Conservation (phyloP, 2,113 vertebrate species). For the Cyanoderma ruficeps region DNA sequence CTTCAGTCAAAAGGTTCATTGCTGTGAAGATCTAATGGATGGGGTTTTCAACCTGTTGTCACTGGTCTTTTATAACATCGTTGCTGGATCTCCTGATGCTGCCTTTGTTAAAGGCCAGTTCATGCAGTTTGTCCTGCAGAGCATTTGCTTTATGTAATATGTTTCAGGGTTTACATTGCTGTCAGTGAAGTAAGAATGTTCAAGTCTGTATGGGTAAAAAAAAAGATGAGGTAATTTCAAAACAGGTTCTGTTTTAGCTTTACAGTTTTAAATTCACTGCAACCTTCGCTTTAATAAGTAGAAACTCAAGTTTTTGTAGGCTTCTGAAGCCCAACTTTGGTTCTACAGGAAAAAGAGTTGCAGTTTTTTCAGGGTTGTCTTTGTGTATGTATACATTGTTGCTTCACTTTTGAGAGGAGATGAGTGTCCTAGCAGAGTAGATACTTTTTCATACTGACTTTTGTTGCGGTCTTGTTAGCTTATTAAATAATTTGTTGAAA, state of each 20-base stretch:
- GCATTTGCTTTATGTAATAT: neutral
- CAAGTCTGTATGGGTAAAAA: neutral
- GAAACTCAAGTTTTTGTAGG: neutral
- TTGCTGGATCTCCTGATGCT: slow-evolving; percentile 9
- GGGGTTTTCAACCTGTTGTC: slow-evolving; percentile 37
- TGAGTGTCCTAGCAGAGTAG: neutral
- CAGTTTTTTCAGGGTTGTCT: neutral
- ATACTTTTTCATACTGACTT: neutral
- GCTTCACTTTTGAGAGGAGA: neutral
- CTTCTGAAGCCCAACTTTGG: neutral
- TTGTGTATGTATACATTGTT: neutral
- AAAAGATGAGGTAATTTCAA: neutral
- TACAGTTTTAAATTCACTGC: neutral
- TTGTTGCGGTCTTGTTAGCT: neutral
- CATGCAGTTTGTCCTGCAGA: neutral
- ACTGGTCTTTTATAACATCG: neutral
- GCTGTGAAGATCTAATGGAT: neutral
- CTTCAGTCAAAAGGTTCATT: slow-evolving; percentile 17
- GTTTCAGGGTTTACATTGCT: neutral
- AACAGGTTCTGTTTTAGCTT: neutral
- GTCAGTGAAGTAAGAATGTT: neutral
- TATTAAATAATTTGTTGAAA: neutral
- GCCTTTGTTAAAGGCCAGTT: neutral
- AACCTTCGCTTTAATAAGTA: neutral
- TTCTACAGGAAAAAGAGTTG: neutral